A percentile compares a stretch with the other conserved stretches of the same genome.
These are phyloP conservation scores for Teleogryllus occipitalis DNA, from an alignment of 1,140 invertebrate species.

Conservation along the genomic window DNA sequence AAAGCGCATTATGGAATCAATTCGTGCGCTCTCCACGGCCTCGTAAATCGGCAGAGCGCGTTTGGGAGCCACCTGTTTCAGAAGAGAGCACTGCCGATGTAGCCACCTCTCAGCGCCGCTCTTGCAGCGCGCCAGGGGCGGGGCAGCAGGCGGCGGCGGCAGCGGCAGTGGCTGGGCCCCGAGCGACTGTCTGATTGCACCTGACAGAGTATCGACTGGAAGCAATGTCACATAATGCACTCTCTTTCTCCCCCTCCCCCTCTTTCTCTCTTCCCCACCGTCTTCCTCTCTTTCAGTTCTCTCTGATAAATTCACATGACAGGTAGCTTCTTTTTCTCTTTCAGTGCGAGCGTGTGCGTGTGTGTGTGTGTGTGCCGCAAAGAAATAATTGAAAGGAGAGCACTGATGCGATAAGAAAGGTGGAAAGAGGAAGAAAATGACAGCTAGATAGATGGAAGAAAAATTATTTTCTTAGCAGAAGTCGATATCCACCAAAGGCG, in stretches of 20 bases:
- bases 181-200: not conserved
- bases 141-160: no score
- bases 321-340: not conserved
- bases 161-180: no score
- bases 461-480: slow-evolving; percentile 2
- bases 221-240: slow-evolving; percentile 1
- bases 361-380: not conserved
- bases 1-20: no score
- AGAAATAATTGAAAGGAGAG: not conserved
- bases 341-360: no score
- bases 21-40: no score
- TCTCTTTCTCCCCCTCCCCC: not conserved
- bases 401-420: not conserved
- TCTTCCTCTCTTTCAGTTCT: not conserved
- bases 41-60: no score
- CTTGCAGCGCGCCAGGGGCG: not conserved
- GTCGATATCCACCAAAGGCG: not conserved
- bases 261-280: not conserved
- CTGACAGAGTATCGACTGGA: not conserved
- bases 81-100: no score
- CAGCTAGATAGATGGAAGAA: not conserved
- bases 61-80: no score
- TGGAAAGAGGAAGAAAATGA: not conserved
- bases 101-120: not conserved
- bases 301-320: not conserved